Base-by-base conservation (phyloP, 2,797 vertebrate species). In the Rhinoraja longicauda region DNA sequence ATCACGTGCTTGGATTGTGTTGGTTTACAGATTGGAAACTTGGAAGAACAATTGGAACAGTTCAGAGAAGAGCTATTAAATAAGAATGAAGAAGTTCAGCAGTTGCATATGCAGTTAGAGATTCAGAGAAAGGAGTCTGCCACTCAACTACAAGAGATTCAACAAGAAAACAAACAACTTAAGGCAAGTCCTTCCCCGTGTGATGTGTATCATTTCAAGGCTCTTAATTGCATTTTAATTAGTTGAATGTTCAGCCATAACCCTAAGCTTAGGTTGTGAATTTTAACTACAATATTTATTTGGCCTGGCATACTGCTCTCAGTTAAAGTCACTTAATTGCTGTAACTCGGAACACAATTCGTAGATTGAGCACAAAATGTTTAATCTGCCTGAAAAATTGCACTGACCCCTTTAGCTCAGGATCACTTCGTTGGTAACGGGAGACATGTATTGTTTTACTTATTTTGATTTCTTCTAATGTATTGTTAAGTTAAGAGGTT, bases 51-150 rank as follows among this genome's bases (percentile, higher is more conserved):
- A 93, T 95, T 99, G 94, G 99, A 99, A 93, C 99, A 99, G 94
- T 99, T 99, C 95, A 97, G 97, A 93, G 99, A 99, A 94, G 99
- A 99, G 95, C 96, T 99, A 95, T 98, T 99, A 96, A 99, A 99
- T 94, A 99, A 99, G 96, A 98, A 97, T n/a, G 99, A 99, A 95
- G 99, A 99, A 96, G 97, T 98, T 94, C 98, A 99, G 94, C 99
- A 99, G 93, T 96, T 99, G 81, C 97, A 99, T 79, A 99, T 99
- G 99, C 99, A 99, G 94, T 95, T 99, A 94, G 98, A 99, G 97
- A 99, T 99, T 95, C 98, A 99, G 95, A 97, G 95, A 93, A 99
- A 99, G 94, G 98, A 99, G 94, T 97, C 98, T 82, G 97, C 96
- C 95, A 98, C 98, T 82, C 98, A 97, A 79, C 95, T 98, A 93